A percentile compares a stretch with the other conserved stretches of the same genome.
phyloP scores from a whole-genome alignment of 2,113 vertebrate genomes.

The Myrmecophaga tridactyla region DNA sequence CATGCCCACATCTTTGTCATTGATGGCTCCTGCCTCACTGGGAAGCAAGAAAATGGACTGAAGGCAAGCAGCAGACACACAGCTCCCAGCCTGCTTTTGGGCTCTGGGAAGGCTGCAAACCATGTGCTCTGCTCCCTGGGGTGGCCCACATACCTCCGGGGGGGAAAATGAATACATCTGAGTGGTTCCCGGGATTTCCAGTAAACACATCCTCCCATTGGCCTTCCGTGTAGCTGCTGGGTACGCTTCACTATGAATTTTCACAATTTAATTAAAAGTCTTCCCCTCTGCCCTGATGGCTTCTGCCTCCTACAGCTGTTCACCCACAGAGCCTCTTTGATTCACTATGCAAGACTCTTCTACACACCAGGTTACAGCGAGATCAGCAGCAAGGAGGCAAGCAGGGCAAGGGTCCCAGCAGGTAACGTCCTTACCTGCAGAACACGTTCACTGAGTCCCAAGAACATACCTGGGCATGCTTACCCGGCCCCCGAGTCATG shows the following conservation, averaged over 20 bases:
- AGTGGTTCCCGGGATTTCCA: neutral
- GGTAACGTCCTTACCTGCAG: neutral
- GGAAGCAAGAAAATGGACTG: neutral
- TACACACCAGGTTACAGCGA: neutral
- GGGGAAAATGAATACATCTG: neutral
- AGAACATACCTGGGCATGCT: neutral
- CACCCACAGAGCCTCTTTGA: neutral
- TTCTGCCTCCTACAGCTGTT: neutral
- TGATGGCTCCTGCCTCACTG: neutral
- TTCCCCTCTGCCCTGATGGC: neutral
- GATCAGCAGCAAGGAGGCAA: neutral
- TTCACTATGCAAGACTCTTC: neutral
- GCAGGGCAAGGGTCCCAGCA: neutral
- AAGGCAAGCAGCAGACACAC: fast-evolving
- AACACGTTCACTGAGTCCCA: neutral
- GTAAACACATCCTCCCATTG: neutral
- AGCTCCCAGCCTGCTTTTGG: neutral
- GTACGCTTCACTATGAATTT: neutral
- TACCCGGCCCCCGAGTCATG: neutral
- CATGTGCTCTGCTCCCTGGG: fast-evolving
- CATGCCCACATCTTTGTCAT: neutral
- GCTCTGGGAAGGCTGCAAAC: neutral
- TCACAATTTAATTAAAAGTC: conserved; percentile 22
- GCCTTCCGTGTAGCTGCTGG: neutral
- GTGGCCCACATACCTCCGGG: neutral